Percentiles rank a stretch among this genome's conserved stretches.
Evolutionary conservation across 2,888 invertebrate species (phyloP).

Genomic region (Lycia hirtaria): DNA sequence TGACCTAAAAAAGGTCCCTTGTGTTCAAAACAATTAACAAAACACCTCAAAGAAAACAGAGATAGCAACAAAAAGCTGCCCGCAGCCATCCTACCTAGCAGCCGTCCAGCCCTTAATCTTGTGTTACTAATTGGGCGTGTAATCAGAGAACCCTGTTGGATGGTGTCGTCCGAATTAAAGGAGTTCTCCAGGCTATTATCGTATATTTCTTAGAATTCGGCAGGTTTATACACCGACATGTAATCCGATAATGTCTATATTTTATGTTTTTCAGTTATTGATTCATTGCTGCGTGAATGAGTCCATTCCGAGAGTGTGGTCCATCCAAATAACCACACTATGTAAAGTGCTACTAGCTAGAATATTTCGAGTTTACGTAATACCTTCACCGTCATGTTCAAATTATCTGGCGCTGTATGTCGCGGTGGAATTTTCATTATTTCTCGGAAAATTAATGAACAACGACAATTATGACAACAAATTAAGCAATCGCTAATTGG

Average conservation of each 20-base stretch:
- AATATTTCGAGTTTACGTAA: too few species aligned
- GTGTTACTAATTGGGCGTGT: slow-evolving; percentile 44
- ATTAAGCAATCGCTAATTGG: too few species aligned
- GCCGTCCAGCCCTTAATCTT: slow-evolving; percentile 29
- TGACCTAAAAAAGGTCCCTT: not conserved
- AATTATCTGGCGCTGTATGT: too few species aligned
- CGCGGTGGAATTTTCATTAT: too few species aligned
- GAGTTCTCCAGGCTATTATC: slow-evolving; percentile 17
- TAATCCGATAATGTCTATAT: not conserved
- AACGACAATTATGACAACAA: too few species aligned
- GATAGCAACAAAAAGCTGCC: slow-evolving; percentile 16
- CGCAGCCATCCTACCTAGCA: slow-evolving; percentile 12
- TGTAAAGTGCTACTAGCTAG: too few species aligned
- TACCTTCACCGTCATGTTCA: too few species aligned
- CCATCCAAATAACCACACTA: too few species aligned
- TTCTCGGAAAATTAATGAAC: too few species aligned
- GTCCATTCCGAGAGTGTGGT: too few species aligned
- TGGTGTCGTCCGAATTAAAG: slow-evolving; percentile 21
- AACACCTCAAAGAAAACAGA: slow-evolving; percentile 17
- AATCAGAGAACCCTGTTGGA: slow-evolving; percentile 34
- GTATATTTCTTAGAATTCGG: slow-evolving; percentile 12
- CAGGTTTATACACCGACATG: not conserved
- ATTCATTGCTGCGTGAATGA: too few species aligned
- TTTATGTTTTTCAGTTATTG: too few species aligned
- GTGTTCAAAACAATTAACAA: slow-evolving; percentile 9